A percentile compares a stretch with the other conserved stretches of the same genome.
Conservation (phyloP, 2,888 invertebrate genomes). For the Sceliomorpha sp. region DNA sequence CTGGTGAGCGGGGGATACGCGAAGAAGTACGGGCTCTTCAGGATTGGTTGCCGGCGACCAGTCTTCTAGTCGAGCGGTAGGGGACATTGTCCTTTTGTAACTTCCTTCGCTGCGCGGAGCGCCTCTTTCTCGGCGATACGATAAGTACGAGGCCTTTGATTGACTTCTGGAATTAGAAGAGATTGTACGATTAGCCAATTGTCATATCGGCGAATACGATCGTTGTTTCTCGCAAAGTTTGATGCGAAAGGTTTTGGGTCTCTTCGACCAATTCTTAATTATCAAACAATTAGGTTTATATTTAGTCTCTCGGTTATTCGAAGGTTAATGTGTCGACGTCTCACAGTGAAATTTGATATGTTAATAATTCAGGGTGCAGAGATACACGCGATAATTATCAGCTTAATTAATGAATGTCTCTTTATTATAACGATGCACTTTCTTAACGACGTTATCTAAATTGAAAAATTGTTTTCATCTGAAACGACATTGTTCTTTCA, state of each 20-base stretch:
- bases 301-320: too few relatives aligned
- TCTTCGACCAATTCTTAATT: too few relatives aligned
- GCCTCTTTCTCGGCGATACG: constrained; percentile 86
- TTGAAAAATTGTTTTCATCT: constrained; percentile 29
- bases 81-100: constrained; percentile 88
- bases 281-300: neutral
- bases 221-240: too few relatives aligned
- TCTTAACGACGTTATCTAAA: constrained; percentile 41
- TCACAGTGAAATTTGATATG: too few relatives aligned
- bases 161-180: constrained; percentile 83
- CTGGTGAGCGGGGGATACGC: constrained; percentile 70
- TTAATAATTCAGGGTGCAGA: too few relatives aligned
- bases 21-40: constrained; percentile 75
- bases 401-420: constrained; percentile 33
- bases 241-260: too few relatives aligned
- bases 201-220: constrained; percentile 2
- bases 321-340: too few relatives aligned
- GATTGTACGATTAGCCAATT: constrained; percentile 22
- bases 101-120: constrained; percentile 87
- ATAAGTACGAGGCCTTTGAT: constrained; percentile 89
- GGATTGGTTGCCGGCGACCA: constrained; percentile 70
- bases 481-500: constrained; percentile 27
- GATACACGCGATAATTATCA: constrained; percentile 18
- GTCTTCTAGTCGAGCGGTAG: constrained; percentile 79
- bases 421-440: constrained; percentile 28